Conservation (phyloP, 2,113 vertebrate species). For the Hemiprocne comata region DNA sequence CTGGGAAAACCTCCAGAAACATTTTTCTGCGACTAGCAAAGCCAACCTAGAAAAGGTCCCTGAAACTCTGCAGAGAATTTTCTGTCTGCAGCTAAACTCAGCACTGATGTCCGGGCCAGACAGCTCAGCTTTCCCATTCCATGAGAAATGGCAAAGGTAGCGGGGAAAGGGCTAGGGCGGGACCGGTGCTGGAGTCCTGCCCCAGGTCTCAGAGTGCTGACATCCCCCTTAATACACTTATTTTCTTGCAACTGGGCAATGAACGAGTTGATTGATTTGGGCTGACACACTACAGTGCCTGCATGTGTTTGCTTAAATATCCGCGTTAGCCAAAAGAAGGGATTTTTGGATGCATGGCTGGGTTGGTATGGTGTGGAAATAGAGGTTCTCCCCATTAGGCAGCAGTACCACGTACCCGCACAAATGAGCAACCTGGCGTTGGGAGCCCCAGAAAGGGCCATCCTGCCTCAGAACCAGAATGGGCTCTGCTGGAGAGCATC, state of each 20-base stretch:
- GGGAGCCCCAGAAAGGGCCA: background rate
- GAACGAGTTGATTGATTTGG: background rate
- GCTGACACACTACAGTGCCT: background rate
- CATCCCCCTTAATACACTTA: accelerated
- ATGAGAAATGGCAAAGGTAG: background rate
- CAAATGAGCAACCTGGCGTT: accelerated
- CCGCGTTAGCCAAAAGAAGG: background rate
- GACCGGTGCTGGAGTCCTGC: background rate
- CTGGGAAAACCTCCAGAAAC: background rate
- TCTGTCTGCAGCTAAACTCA: background rate
- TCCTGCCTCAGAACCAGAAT: background rate
- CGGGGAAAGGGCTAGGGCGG: background rate
- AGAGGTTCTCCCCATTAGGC: accelerated
- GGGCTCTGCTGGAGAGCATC: background rate
- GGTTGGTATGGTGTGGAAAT: background rate
- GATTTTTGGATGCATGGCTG: accelerated
- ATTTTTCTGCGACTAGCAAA: background rate
- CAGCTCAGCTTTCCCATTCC: background rate
- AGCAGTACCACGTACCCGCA: accelerated
- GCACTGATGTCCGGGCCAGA: background rate
- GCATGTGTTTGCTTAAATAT: accelerated
- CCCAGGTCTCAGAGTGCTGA: accelerated
- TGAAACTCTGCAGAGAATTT: background rate
- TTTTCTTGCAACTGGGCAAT: background rate
- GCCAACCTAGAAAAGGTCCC: background rate